phyloP scores from a whole-genome alignment of 2,113 vertebrate species.

The Nerophis lumbriciformis region DNA sequence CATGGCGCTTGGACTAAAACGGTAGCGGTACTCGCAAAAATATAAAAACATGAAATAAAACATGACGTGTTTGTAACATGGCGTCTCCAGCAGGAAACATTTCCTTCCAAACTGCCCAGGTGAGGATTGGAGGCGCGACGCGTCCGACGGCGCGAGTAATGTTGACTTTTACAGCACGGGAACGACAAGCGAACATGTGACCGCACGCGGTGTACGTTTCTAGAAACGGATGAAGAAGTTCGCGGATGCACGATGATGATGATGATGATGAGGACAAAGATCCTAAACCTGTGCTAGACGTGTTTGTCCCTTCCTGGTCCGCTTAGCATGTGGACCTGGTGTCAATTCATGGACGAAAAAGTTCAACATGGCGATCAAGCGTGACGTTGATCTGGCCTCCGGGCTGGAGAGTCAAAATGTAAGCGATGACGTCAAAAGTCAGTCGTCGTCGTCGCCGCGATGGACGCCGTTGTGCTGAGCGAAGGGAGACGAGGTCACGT shows the following conservation, averaged over 20 bases:
- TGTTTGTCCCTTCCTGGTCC: no score
- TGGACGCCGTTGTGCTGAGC: conserved; percentile 85
- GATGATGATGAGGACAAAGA: no score
- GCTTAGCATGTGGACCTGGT: no score
- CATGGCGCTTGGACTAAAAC: background rate
- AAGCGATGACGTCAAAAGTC: background rate
- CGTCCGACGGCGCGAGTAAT: background rate
- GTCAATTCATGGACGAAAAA: no score
- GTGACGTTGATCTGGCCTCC: background rate
- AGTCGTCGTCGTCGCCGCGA: conserved; percentile 10
- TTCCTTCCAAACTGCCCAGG: background rate
- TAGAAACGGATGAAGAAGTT: no score
- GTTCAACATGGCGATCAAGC: no score
- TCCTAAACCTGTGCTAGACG: no score
- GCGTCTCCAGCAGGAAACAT: conserved; percentile 2
- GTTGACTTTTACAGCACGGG: background rate
- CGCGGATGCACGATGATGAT: no score
- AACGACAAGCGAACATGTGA: no score
- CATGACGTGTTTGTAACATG: background rate
- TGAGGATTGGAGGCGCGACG: background rate
- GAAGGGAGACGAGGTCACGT: conserved; percentile 62
- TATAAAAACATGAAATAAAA: conserved; percentile 1
- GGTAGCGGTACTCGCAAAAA: background rate
- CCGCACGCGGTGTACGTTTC: no score
- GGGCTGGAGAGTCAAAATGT: conserved; percentile 1